Conservation (phyloP, 2,113 vertebrate species). For the Halcyon malimbica region DNA sequence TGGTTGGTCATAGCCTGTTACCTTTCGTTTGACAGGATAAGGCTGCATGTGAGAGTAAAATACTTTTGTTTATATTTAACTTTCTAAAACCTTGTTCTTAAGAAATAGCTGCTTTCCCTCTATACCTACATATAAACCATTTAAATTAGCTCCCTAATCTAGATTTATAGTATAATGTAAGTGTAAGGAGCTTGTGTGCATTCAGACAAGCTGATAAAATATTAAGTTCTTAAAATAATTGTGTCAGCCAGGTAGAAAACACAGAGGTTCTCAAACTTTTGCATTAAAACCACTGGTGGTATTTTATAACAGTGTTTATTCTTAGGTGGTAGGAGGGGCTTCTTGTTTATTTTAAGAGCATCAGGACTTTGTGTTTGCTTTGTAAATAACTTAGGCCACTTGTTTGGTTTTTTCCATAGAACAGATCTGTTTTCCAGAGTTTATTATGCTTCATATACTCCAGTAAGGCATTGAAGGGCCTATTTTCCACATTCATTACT, state of each 20-base stretch:
- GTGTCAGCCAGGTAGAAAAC: constrained; percentile 30
- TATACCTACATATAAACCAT: constrained; percentile 2
- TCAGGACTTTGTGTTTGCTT: neutral
- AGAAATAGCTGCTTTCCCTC: constrained; percentile 2
- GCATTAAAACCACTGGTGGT: neutral
- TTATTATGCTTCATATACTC: neutral
- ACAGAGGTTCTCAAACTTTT: neutral
- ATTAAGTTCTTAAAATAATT: constrained; percentile 50
- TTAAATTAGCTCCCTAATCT: constrained; percentile 35
- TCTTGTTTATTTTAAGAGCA: neutral
- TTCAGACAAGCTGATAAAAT: constrained; percentile 42
- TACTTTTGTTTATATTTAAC: neutral
- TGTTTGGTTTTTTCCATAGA: neutral
- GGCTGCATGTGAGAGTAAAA: neutral
- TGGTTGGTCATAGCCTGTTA: neutral
- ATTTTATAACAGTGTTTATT: neutral
- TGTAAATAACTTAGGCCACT: neutral
- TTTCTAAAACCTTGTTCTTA: neutral
- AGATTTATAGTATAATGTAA: constrained; percentile 27
- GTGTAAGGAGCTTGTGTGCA: neutral
- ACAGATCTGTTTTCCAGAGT: neutral
- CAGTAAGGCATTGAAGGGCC: neutral
- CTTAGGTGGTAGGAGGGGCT: neutral
- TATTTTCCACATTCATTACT: neutral
- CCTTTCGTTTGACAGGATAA: neutral